phyloP scores from a whole-genome alignment of 2,113 vertebrate species.

The Porphyrio hochstetteri region DNA sequence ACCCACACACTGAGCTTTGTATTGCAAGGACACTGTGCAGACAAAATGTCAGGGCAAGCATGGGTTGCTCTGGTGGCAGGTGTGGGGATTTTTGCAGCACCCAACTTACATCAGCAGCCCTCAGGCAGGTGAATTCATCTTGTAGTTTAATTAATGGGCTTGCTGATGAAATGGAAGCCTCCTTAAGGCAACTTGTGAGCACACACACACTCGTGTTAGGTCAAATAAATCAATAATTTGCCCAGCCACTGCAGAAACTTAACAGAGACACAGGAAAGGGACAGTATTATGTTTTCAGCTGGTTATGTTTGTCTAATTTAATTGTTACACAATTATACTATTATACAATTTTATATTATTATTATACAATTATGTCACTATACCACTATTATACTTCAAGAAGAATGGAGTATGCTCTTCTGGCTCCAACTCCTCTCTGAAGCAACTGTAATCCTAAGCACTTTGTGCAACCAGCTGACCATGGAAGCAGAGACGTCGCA shows the following conservation, averaged over 20 bases:
- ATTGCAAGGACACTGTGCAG: neutral
- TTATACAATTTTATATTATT: neutral
- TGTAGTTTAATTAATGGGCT: neutral
- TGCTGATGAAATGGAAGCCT: neutral
- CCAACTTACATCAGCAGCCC: neutral
- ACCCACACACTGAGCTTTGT: neutral
- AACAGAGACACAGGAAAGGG: neutral
- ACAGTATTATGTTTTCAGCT: neutral
- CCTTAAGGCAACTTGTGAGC: neutral
- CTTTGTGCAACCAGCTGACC: neutral
- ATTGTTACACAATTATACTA: neutral
- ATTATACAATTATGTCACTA: neutral
- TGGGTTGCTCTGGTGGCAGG: neutral
- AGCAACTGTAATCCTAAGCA: neutral
- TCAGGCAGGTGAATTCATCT: neutral
- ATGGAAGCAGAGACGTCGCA: neutral
- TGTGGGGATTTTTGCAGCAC: neutral
- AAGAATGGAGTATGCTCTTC: neutral
- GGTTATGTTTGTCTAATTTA: neutral
- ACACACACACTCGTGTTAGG: neutral
- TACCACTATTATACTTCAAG: neutral
- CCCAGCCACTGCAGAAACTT: neutral
- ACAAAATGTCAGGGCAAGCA: neutral
- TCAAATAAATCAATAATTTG: neutral
- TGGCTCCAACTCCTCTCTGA: neutral